phyloP scores from a whole-genome alignment of 2,797 vertebrate species.

The Gymnothorax reevesii region DNA sequence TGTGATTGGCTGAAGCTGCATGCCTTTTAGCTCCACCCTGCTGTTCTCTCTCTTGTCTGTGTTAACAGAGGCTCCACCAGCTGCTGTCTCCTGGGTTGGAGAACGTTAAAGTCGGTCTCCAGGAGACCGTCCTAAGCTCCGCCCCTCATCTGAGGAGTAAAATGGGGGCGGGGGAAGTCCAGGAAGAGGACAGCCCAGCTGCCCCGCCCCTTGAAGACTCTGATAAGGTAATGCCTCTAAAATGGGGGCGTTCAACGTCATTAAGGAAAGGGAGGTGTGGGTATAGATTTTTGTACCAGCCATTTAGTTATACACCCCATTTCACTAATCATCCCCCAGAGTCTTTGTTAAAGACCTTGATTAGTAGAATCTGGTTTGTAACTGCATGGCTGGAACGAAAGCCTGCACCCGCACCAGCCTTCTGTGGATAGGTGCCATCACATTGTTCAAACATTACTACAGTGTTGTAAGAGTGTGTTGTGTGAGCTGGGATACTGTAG shows the following conservation, averaged over 20 bases:
- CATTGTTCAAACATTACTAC: no score
- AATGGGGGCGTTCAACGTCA: no score
- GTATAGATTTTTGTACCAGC: background rate
- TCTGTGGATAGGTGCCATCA: no score
- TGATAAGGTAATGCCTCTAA: constrained; percentile 53
- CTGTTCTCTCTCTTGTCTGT: background rate
- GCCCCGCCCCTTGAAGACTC: constrained; percentile 49
- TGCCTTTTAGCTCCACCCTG: background rate
- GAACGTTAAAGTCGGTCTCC: constrained; percentile 83
- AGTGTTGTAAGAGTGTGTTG: no score
- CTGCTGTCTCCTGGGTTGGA: constrained; percentile 80
- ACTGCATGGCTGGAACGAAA: no score
- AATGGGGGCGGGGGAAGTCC: constrained; percentile 57
- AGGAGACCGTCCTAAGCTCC: constrained; percentile 79
- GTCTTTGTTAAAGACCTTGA: no score
- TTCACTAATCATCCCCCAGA: no score
- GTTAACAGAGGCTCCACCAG: constrained; percentile 73
- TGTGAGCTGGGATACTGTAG: no score
- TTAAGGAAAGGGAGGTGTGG: no score
- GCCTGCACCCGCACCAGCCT: no score
- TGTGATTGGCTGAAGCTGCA: background rate
- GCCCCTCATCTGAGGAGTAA: constrained; percentile 75
- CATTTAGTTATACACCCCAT: background rate
- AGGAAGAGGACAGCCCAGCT: constrained; percentile 12
- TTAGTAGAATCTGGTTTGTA: no score